phyloP scores from a whole-genome alignment of 2,797 vertebrate genomes.

The Sandelia bainsii region DNA sequence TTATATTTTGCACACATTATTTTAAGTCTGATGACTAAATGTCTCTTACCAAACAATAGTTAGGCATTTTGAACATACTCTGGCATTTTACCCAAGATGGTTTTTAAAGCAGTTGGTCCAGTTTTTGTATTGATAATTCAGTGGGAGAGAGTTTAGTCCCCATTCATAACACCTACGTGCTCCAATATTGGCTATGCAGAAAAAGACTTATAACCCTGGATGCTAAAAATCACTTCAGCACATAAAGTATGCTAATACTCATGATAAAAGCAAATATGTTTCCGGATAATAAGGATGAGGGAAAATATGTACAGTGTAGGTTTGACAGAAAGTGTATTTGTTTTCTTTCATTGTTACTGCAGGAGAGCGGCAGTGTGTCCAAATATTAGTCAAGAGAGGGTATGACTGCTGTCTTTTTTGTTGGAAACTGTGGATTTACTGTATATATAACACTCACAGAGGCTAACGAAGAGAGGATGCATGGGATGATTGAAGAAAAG shows the following conservation, averaged over 20 bases:
- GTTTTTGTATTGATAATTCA: not conserved
- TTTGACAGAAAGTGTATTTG: not conserved
- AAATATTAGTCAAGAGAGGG: constrained; percentile 25
- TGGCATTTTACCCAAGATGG: too few species aligned
- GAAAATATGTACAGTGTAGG: not conserved
- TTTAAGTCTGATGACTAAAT: too few species aligned
- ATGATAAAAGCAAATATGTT: not conserved
- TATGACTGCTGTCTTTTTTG: constrained; percentile 12
- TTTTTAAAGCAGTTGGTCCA: too few species aligned
- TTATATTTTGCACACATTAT: too few species aligned
- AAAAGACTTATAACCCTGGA: not conserved
- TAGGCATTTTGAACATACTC: too few species aligned
- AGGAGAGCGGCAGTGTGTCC: not conserved
- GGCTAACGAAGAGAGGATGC: constrained; percentile 10
- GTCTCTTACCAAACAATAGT: too few species aligned
- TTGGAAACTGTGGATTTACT: not conserved
- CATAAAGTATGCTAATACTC: too few species aligned
- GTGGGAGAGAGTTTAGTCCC: not conserved
- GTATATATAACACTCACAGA: not conserved
- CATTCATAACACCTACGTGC: not conserved
- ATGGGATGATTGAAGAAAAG: constrained; percentile 23
- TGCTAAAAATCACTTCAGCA: too few species aligned
- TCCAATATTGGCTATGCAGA: not conserved
- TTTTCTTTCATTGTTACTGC: not conserved
- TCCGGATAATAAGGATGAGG: not conserved